phyloP scores from a whole-genome alignment of 2,797 vertebrate species.

The Enteromius mattozi region DNA sequence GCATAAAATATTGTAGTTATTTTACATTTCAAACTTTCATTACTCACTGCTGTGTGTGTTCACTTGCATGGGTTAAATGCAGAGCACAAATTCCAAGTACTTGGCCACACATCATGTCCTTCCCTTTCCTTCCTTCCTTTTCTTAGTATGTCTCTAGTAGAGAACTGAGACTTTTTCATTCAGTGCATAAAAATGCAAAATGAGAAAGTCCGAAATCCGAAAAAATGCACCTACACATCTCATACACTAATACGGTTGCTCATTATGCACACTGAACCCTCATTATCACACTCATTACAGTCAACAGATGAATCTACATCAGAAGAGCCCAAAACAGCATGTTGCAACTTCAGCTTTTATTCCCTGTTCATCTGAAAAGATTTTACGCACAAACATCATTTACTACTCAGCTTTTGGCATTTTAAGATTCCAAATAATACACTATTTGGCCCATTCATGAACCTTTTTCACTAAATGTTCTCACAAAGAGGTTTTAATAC shows the following conservation, averaged over 20 bases:
- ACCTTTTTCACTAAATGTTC: not conserved
- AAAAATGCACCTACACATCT: not conserved
- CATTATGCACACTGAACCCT: not conserved
- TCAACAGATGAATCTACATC: not conserved
- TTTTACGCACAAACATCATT: not conserved
- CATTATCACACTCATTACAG: not conserved
- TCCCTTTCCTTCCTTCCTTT: too few relatives aligned
- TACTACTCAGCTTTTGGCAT: too few relatives aligned
- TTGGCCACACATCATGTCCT: too few relatives aligned
- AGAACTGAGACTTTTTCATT: not conserved
- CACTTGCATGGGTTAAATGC: too few relatives aligned
- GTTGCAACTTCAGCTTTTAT: not conserved
- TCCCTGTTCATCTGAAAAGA: not conserved
- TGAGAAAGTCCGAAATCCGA: not conserved
- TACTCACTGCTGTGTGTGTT: too few relatives aligned
- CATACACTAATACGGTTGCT: not conserved
- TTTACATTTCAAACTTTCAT: not conserved
- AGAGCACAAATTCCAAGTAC: too few relatives aligned
- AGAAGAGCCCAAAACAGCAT: constrained; percentile 9
- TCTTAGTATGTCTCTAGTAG: not conserved
- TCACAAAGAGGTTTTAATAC: not conserved
- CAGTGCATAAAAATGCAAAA: not conserved
- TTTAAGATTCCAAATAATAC: not conserved
- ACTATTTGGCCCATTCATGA: not conserved
- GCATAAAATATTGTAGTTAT: not conserved